Conservation (phyloP, 2,888 invertebrate genomes). For the Zhuqinia jingwanae region DNA sequence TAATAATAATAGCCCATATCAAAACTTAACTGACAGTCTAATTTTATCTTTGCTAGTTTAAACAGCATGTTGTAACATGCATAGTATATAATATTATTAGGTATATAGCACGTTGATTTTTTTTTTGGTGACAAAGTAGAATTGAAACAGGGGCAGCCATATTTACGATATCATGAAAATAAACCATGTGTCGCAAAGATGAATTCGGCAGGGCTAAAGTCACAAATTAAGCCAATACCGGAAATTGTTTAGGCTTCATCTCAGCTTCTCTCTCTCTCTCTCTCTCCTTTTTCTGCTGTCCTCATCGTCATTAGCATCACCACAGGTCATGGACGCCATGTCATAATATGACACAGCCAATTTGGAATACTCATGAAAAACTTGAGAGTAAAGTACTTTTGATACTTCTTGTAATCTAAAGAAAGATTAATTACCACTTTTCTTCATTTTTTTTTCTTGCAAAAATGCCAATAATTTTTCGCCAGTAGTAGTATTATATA, state of each 20-base stretch:
- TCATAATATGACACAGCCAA: not conserved
- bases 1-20: slow-evolving; percentile 4
- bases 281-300: not conserved
- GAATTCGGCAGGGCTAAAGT: not conserved
- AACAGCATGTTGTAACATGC: too few species aligned
- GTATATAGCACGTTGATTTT: too few species aligned
- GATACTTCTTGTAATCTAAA: too few species aligned
- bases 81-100: too few species aligned
- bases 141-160: too few species aligned
- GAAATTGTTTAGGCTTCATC: too few species aligned
- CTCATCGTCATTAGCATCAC: not conserved
- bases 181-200: not conserved
- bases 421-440: slow-evolving; percentile 54
- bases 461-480: slow-evolving; percentile 40
- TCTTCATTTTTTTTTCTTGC: slow-evolving; percentile 20
- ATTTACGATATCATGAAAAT: not conserved
- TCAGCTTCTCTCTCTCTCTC: not conserved
- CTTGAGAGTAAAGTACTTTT: too few species aligned
- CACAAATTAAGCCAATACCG: too few species aligned
- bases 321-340: slow-evolving; percentile 38
- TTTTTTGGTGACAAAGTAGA: too few species aligned
- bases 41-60: slow-evolving; percentile 7
- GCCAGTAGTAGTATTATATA: not conserved
- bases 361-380: not conserved
- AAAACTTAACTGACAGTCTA: slow-evolving; percentile 4